These are phyloP conservation scores for Oligia latruncula DNA, from an alignment of 2,888 invertebrate species.

Conservation along the genomic window DNA sequence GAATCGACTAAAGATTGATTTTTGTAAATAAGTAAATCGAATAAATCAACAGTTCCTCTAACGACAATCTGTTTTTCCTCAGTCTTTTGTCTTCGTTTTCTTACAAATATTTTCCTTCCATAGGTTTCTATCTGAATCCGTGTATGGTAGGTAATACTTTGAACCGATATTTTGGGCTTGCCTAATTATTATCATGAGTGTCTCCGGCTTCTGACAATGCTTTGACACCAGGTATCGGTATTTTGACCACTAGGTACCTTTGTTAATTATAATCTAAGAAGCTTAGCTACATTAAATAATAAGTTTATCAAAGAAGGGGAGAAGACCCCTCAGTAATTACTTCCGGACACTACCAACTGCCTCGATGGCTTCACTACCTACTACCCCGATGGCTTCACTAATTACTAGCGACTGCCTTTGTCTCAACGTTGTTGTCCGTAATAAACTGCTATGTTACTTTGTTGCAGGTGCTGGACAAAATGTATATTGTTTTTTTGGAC, in stretches of 20 bases:
- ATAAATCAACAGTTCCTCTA: too few relatives aligned
- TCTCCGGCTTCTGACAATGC: background rate
- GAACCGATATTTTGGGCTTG: background rate
- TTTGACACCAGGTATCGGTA: background rate
- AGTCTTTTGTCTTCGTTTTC: background rate
- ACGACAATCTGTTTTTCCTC: background rate
- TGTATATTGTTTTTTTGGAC: background rate
- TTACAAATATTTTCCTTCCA: background rate
- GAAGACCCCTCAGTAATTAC: constrained; percentile 35
- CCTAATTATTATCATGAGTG: background rate
- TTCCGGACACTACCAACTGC: constrained; percentile 1
- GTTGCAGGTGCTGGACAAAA: constrained; percentile 19
- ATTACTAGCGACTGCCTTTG: constrained; percentile 48
- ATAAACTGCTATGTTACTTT: constrained; percentile 37
- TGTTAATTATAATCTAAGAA: background rate
- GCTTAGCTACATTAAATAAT: background rate
- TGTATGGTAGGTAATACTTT: background rate
- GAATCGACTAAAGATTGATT: too few relatives aligned
- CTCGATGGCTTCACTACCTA: constrained; percentile 9
- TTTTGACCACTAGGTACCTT: background rate
- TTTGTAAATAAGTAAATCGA: too few relatives aligned
- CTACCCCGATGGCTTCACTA: constrained; percentile 29
- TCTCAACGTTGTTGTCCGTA: constrained; percentile 34
- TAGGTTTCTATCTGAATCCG: background rate
- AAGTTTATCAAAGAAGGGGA: constrained; percentile 29